These are phyloP conservation scores for Drosophila eohydei DNA, from an alignment of 2,888 invertebrate species.

Conservation along the genomic window DNA sequence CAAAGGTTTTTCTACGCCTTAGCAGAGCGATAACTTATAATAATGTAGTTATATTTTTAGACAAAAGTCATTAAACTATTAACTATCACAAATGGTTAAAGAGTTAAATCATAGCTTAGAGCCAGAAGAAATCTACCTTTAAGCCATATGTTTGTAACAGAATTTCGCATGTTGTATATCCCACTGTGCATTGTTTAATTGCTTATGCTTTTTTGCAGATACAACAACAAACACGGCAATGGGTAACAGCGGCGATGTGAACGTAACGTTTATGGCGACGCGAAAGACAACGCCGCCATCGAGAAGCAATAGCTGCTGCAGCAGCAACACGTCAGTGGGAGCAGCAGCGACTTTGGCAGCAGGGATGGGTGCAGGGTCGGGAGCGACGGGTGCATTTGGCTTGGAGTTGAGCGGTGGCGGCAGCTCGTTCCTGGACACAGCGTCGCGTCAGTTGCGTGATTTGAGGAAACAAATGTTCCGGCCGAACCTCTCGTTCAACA, in stretches of 20 bases:
- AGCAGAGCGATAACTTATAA: no score
- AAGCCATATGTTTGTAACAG: background rate
- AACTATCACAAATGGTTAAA: no score
- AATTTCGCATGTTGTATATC: background rate
- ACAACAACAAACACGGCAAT: slow-evolving; percentile 19
- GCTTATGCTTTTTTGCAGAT: slow-evolving; percentile 1
- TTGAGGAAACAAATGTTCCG: slow-evolving; percentile 84
- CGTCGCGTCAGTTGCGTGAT: slow-evolving; percentile 82
- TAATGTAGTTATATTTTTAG: no score
- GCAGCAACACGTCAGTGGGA: slow-evolving; percentile 31
- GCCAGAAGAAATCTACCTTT: no score
- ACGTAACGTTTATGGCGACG: slow-evolving; percentile 21
- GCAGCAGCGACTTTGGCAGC: slow-evolving; percentile 14
- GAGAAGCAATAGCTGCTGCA: slow-evolving; percentile 36
- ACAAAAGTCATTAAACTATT: no score
- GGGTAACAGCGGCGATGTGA: slow-evolving; percentile 34
- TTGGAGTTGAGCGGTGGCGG: slow-evolving; percentile 21
- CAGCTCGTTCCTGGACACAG: slow-evolving; percentile 81
- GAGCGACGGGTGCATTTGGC: slow-evolving; percentile 3
- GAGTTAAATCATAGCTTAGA: background rate
- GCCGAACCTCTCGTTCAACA: slow-evolving; percentile 81
- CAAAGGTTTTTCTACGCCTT: no score
- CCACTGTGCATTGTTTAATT: background rate
- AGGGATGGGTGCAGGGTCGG: slow-evolving; percentile 23
- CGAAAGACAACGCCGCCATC: slow-evolving; percentile 54